Evolutionary conservation across 2,797 vertebrate species (phyloP).

Genomic region (Danio choprae): DNA sequence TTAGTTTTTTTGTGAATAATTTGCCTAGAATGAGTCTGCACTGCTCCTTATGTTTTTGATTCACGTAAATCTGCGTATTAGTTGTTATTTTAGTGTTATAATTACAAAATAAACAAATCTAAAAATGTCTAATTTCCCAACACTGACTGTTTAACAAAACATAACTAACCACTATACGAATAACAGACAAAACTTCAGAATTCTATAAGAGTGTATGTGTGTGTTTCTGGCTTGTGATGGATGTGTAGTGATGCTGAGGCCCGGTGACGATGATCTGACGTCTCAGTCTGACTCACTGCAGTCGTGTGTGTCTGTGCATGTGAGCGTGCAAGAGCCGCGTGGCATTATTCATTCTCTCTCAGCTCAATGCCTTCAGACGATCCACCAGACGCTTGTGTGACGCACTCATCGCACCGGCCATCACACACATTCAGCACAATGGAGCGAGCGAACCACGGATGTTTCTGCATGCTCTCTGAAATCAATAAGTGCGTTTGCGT

Average conservation of each 20-base stretch:
- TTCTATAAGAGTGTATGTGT: not conserved
- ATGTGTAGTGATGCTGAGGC: constrained; percentile 62
- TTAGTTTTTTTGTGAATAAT: too few species aligned
- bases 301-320: constrained; percentile 45
- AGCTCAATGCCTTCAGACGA: constrained; percentile 31
- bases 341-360: constrained; percentile 57
- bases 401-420: constrained; percentile 22
- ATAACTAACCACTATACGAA: not conserved
- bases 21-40: too few species aligned
- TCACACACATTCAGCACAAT: constrained; percentile 40
- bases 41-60: too few species aligned
- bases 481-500: not conserved
- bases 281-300: constrained; percentile 73
- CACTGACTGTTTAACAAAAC: not conserved
- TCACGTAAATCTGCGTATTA: too few species aligned
- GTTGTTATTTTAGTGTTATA: too few species aligned
- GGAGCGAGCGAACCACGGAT: not conserved
- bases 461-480: not conserved
- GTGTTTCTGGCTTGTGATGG: constrained; percentile 21
- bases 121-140: not conserved
- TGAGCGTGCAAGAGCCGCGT: constrained; percentile 32
- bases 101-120: too few species aligned
- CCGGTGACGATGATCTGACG: constrained; percentile 74
- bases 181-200: not conserved
- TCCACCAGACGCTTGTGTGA: constrained; percentile 49